Evolutionary conservation across 2,888 invertebrate species (phyloP).

Genomic region (Loripinus fragilis): DNA sequence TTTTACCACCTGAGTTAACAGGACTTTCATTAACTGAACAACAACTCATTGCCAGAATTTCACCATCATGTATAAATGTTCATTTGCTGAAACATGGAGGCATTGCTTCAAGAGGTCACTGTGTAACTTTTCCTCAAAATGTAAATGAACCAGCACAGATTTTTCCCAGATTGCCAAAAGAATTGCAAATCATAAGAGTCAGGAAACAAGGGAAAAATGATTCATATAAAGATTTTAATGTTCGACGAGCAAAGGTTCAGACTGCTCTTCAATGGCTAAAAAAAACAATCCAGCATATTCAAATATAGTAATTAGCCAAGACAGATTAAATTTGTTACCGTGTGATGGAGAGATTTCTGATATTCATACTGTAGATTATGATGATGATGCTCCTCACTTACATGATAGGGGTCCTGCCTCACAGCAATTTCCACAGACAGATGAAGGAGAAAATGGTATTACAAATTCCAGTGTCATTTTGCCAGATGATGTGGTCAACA

Average conservation of each 20-base stretch:
- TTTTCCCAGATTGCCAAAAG: constrained; percentile 40
- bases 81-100: constrained; percentile 52
- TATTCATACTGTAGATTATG: no score
- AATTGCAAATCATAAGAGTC: constrained; percentile 44
- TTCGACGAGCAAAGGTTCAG: constrained; percentile 34
- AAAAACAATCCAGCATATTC: constrained; percentile 46
- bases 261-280: constrained; percentile 52
- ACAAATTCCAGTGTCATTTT: constrained; percentile 33
- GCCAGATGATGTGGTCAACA: constrained; percentile 17
- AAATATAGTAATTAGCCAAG: constrained; percentile 34
- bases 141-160: constrained; percentile 32
- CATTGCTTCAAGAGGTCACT: constrained; percentile 43
- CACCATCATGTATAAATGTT: constrained; percentile 41
- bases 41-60: constrained; percentile 44
- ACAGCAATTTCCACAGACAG: constrained; percentile 33
- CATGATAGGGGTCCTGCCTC: constrained; percentile 44
- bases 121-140: constrained; percentile 42
- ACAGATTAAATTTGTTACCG: constrained; percentile 39
- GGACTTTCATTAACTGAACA: no score
- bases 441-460: constrained; percentile 32
- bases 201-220: constrained; percentile 53
- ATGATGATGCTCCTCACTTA: no score
- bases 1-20: constrained; percentile 21
- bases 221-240: constrained; percentile 50
- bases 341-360: constrained; percentile 36